Evolutionary conservation across 2,888 invertebrate genomes (phyloP), one percentile per base, ranked within the genome.

Genomic region (Chrysolina oricalcia): DNA sequence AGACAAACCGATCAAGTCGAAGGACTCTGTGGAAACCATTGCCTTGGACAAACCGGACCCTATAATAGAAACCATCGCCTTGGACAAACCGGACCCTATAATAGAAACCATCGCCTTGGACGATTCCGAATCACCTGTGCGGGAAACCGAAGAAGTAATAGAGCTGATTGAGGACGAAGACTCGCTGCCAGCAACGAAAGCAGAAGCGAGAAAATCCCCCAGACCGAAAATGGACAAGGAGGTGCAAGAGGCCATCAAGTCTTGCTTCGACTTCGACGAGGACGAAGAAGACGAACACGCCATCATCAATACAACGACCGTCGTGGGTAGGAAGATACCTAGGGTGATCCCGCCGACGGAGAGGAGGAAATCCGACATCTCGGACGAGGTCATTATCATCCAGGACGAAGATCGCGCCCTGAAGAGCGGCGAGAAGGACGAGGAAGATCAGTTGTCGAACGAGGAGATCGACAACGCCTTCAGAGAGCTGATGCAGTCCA

Each of bases 191-290:
- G 43, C 70, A 21, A 63, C 48, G 43, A 17, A 59, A 40, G 19
- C 48, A 17, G 11, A 59, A 40, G 27, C 27, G n/a, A 71, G 27
- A 41, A 11, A 15, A 70, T 41, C 40, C 19, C 65, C 59, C 6
- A 40, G 64, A 59, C 21, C 50, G n/a, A 72, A 74, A 69, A 76
- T 71, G 69, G 63, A 74, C 56, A 74, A 73, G 71, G 63, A 69
- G 53, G 73, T 68, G 27, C 75, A 69, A 70, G 81, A 86, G 65
- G 78, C 80, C 43, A 81, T 82, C 67, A 89, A 89, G 74, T 93
- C 94, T 0, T 95, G 95, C 86, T 96, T 95, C 85, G 95, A 96
- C 87, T 95, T 95, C 86, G 93, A 94, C 80, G 93, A 93, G 68
- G 94, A 95, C 77, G 94, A 94, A 80, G 92, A 94, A 85, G 92